Base-by-base conservation (phyloP, 23 tunicate genomes). In the Clavelina lepadiformis region DNA sequence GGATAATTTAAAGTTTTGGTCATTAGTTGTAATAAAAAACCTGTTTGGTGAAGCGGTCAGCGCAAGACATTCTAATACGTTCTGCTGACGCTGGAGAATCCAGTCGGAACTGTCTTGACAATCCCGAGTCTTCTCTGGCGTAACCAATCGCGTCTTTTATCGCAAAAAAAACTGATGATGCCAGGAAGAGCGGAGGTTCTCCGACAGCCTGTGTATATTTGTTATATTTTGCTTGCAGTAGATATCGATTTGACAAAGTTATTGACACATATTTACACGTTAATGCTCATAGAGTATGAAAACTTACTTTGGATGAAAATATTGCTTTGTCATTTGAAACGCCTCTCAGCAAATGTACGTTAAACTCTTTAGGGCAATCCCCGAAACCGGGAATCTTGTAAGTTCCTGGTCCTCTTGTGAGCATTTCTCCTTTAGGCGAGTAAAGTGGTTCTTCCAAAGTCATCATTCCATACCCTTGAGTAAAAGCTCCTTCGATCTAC, bases 381-480 rank as follows among this genome's bases (percentile, higher is more conserved):
- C 86, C 91, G 38, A 91, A 91, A 3, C 82, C 92, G 0, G 98
- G 98, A 31, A 91, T 91, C 67, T 91, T 91, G 69, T 91, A 91
- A 51, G 86, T 67, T 34, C 92, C 98, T 0, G 98, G 92, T 2
- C 98, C 98, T 8, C 63, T 32, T 24, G 92, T 86, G 31, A 89
- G 45, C 55, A 91, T 27, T 6, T 67, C 73, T 5, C 98, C 98
- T 32, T 25, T 64, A 6, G 82, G 56, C 6, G 84, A 33, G 50
- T 81, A 69, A 25, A 91, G 51, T 7, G 77, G 68, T 66, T 91
- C 92, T 67, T 91, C 98, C 45, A 91, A 29, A 2, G 88, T 78
- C 37, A 77, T 56, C 79, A 91, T 18, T 31, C 98, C 98, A 58
- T 77, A 82, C 3, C 92, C 93, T 73, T 91, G 92, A 11, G 67